Evolutionary conservation across 2,888 invertebrate genomes (phyloP).

Genomic region (Mythimna albipuncta): DNA sequence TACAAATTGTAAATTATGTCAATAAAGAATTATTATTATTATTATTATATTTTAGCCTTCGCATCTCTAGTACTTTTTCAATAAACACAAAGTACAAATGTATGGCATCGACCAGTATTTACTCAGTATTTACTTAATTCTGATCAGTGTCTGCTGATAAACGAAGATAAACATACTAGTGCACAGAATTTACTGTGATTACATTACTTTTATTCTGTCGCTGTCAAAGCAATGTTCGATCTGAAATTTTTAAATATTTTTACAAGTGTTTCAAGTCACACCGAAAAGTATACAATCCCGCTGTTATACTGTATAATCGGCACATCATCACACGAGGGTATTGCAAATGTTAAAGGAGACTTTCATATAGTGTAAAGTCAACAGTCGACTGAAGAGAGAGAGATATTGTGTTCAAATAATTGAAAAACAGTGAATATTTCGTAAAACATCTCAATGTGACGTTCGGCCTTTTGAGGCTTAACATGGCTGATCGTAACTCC

Average conservation of each 20-base stretch:
- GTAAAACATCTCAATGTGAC: background rate
- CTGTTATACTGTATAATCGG: background rate
- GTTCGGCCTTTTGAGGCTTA: background rate
- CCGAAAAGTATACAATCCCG: background rate
- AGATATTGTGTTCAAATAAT: background rate
- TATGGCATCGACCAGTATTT: background rate
- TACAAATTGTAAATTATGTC: too few relatives aligned
- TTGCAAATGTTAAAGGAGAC: background rate
- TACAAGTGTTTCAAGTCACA: background rate
- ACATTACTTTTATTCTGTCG: background rate
- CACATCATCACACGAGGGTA: background rate
- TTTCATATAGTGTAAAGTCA: background rate
- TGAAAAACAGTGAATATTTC: background rate
- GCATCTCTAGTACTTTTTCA: background rate
- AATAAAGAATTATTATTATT: too few relatives aligned
- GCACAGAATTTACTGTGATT: background rate
- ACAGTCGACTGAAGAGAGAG: background rate
- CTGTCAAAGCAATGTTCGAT: background rate
- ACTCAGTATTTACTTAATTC: background rate
- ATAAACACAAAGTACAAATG: background rate
- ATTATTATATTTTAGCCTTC: too few relatives aligned
- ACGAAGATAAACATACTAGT: background rate
- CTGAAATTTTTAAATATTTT: background rate
- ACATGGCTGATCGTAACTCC: background rate
- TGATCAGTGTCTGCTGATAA: background rate